Evolutionary conservation across 1,140 invertebrate genomes (phyloP).

Genomic region (Drosophila simulans): DNA sequence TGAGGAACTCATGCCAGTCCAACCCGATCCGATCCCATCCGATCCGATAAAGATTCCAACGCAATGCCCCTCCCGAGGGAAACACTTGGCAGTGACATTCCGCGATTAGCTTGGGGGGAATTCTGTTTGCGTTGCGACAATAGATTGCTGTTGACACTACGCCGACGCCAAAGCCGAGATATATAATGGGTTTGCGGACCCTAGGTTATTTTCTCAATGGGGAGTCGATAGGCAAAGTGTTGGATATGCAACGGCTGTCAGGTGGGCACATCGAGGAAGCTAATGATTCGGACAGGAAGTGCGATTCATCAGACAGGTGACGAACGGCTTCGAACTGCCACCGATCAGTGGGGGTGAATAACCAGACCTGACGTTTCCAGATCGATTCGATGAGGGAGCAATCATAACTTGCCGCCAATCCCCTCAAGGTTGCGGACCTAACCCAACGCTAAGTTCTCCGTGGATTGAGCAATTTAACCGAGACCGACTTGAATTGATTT

Average conservation of each 20-base stretch:
- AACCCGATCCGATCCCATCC: constrained; percentile 12
- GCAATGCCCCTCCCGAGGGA: constrained; percentile 2
- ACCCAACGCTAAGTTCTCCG: constrained; percentile 5
- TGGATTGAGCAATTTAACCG: constrained; percentile 24
- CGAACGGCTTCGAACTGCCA: neutral
- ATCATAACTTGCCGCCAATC: neutral
- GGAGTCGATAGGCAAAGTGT: neutral
- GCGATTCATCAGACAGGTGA: neutral
- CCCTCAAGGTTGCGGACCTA: constrained; percentile 15
- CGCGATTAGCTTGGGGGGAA: constrained; percentile 23
- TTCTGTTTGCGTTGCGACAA: constrained; percentile 42
- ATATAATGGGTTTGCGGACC: constrained; percentile 33
- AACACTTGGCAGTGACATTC: constrained; percentile 43
- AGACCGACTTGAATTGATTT: constrained; percentile 63
- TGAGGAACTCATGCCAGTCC: neutral
- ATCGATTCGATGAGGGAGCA: neutral
- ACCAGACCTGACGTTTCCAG: constrained; percentile 4
- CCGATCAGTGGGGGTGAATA: constrained; percentile 14
- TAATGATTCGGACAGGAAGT: constrained; percentile 26
- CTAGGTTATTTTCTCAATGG: neutral
- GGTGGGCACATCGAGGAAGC: constrained; percentile 3
- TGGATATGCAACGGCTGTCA: neutral
- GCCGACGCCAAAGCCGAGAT: constrained; percentile 1
- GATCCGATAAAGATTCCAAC: constrained; percentile 8
- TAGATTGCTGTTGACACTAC: constrained; percentile 23